Conservation (phyloP, 2,113 vertebrate genomes). For the Astur gentilis region DNA sequence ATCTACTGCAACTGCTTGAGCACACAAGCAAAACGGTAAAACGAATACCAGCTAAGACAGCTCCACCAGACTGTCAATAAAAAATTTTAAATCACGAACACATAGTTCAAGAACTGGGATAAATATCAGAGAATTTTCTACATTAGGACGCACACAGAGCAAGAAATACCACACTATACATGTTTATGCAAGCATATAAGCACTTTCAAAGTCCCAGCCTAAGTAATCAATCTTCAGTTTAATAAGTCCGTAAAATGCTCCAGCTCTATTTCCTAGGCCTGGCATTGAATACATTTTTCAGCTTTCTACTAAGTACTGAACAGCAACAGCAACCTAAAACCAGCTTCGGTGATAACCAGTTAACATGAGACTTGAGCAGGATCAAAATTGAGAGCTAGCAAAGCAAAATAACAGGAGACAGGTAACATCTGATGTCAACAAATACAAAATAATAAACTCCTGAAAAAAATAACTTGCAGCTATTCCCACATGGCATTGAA, state of each 20-base stretch:
- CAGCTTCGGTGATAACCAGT: background rate
- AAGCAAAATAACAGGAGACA: background rate
- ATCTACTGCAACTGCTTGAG: background rate
- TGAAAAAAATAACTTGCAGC: background rate
- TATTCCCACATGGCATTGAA: background rate
- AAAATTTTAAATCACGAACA: accelerated
- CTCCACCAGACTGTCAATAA: background rate
- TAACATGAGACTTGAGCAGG: background rate
- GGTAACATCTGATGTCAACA: background rate
- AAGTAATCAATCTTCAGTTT: background rate
- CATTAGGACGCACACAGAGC: background rate
- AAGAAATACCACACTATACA: background rate
- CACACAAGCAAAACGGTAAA: background rate
- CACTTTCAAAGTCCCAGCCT: background rate
- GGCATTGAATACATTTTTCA: background rate
- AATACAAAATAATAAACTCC: background rate
- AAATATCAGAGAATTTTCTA: background rate
- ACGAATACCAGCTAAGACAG: background rate
- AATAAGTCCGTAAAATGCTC: background rate
- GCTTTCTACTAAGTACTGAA: background rate
- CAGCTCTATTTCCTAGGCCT: background rate
- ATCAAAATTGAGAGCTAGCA: background rate
- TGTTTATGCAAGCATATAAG: background rate
- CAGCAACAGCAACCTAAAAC: background rate
- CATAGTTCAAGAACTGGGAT: background rate